Percentiles rank a stretch among this genome's conserved stretches.
Conservation (phyloP, 2,113 vertebrate species). For the Ptilonorhynchus violaceus region DNA sequence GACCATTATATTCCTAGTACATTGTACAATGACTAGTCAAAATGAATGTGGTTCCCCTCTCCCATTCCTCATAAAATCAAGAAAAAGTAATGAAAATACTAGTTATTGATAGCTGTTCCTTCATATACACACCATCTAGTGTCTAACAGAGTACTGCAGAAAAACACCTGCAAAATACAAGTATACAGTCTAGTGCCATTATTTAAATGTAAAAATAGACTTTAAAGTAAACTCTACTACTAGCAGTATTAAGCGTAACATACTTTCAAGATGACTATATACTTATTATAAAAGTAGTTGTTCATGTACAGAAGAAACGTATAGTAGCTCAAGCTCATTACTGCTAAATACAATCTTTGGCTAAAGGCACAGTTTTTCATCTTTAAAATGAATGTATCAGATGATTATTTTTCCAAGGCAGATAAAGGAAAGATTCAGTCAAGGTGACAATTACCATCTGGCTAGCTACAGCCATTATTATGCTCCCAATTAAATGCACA, state of each 20-base stretch:
- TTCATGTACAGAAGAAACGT: not conserved
- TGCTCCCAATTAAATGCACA: not conserved
- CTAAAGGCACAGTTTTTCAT: not conserved
- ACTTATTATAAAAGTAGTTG: not conserved
- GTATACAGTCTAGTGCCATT: not conserved
- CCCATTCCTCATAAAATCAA: not conserved
- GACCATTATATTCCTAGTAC: not conserved
- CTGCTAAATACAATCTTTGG: not conserved
- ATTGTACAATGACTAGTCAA: not conserved
- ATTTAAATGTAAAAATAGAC: not conserved
- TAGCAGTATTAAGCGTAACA: not conserved
- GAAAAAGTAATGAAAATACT: not conserved
- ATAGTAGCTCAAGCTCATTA: not conserved
- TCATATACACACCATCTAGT: not conserved
- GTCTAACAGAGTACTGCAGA: not conserved
- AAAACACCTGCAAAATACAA: not conserved
- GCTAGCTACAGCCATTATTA: not conserved
- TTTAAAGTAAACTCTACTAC: not conserved
- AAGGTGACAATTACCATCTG: slow-evolving; percentile 63
- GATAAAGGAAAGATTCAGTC: slow-evolving; percentile 41
- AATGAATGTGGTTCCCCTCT: not conserved
- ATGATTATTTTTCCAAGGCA: not conserved
- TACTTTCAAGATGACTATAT: not conserved
- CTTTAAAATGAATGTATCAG: not conserved
- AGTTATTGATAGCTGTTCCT: not conserved